phyloP scores from a whole-genome alignment of 1,140 invertebrate genomes.

The Drosophila novamexicana region DNA sequence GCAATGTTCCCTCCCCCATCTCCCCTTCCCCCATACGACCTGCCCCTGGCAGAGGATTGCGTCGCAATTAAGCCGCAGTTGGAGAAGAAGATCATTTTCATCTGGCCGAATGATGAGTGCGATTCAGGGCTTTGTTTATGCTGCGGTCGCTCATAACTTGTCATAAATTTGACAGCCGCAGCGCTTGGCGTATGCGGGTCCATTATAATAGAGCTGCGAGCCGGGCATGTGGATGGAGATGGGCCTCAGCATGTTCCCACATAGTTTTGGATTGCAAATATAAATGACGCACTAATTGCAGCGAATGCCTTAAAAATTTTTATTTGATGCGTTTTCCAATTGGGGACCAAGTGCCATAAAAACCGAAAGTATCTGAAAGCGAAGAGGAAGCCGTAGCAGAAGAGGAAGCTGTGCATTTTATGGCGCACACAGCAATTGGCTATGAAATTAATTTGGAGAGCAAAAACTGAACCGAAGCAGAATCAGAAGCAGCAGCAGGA shows the following conservation, averaged over 20 bases:
- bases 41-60: slow-evolving; percentile 1
- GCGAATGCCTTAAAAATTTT: slow-evolving; percentile 45
- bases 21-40: not conserved
- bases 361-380: slow-evolving; percentile 24
- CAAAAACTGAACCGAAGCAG: slow-evolving; percentile 36
- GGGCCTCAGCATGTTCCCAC: slow-evolving; percentile 53
- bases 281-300: slow-evolving; percentile 80
- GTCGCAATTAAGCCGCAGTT: slow-evolving; percentile 39
- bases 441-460: slow-evolving; percentile 78
- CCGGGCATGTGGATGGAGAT: slow-evolving; percentile 4
- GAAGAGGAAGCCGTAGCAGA: slow-evolving; percentile 16
- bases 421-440: slow-evolving; percentile 72
- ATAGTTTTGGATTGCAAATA: slow-evolving; percentile 79
- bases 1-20: not conserved
- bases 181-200: slow-evolving; percentile 53
- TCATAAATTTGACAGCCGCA: slow-evolving; percentile 75
- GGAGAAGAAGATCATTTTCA: slow-evolving; percentile 41
- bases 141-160: slow-evolving; percentile 78
- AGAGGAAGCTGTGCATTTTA: slow-evolving; percentile 51
- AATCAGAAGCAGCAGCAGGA: slow-evolving; percentile 42
- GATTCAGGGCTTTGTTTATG: slow-evolving; percentile 67
- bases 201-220: slow-evolving; percentile 41
- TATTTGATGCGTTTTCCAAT: slow-evolving; percentile 55
- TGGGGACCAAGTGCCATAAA: slow-evolving; percentile 59
- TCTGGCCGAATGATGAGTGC: slow-evolving; percentile 49